Percentiles rank a stretch among this genome's conserved stretches.
Evolutionary conservation across 2,797 vertebrate genomes (phyloP).

Genomic region (Oreochromis grahami): DNA sequence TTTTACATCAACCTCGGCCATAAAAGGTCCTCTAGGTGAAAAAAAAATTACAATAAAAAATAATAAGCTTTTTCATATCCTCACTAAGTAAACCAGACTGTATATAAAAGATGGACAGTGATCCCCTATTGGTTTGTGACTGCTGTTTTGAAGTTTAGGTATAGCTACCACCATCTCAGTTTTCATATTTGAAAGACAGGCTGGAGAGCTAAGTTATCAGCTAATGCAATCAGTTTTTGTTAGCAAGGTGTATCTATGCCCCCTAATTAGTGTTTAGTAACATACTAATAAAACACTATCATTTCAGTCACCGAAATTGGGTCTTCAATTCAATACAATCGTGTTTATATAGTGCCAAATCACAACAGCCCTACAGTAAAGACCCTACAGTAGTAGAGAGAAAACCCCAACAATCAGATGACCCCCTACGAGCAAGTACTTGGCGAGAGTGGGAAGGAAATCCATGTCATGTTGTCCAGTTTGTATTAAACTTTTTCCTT

Average conservation of each 20-base stretch:
- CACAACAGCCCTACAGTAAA: not conserved
- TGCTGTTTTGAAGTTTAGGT: not conserved
- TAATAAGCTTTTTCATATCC: not conserved
- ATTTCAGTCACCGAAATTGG: not conserved
- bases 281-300: not conserved
- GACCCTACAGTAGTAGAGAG: not conserved
- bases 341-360: not conserved
- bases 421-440: not conserved
- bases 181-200: not conserved
- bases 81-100: not conserved
- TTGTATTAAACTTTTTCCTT: not conserved
- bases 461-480: no score
- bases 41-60: not conserved
- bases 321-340: not conserved
- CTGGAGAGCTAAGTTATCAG: no score
- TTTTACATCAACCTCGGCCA: not conserved
- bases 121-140: not conserved
- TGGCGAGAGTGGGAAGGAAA: no score
- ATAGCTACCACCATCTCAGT: not conserved
- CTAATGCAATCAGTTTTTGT: no score
- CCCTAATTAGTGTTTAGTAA: not conserved
- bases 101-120: not conserved
- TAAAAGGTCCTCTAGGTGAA: not conserved
- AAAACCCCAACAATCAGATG: not conserved
- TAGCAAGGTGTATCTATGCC: not conserved